Evolutionary conservation across 2,797 vertebrate genomes (phyloP), one percentile per base, ranked within the genome.

Genomic region (Chiroxiphia lanceolata): DNA sequence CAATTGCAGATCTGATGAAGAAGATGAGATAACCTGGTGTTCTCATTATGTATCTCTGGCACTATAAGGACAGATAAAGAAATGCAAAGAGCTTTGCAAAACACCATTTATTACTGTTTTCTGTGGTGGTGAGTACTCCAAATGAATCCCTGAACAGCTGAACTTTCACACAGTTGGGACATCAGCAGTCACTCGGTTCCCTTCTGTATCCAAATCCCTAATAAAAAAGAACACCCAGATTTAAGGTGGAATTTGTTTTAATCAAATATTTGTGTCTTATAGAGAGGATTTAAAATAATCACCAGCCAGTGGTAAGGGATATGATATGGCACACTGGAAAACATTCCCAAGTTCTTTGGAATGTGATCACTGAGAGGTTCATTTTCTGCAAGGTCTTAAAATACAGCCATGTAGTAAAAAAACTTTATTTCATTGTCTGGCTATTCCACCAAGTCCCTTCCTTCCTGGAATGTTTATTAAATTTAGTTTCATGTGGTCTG

Each of bases 391-490:
- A 79, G 79, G 76, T 94, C 85, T 96, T 96, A 93, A 95, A 96
- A 77, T 57, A 95, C 63, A 94, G 67, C 75, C 68, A 27, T 70
- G 50, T 16, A 93, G 79, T 94, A 94, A 96, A 96, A 84, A 65
- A 22, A 2, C 44, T 92, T 88, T 87, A 89, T 97, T 96, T 96
- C 95, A 77, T 93, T 96, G 75, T 94, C 87, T 95, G 79, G 69
- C 57, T 92, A 65, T 82, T 87, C 54, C 1, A 13, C 51, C 64
- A 96, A 95, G 87, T 81, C 74, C 92, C 72, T 94, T 95, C 83
- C 75, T 96, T 95, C 78, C 93, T 90, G 90, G 80, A 95, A 94
- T 87, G 57, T 93, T 95, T 94, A 96, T 97, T 95, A 90, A 92
- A 87, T 81, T 51, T 48, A 42, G 36, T 93, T 96, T 29, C 44